phyloP scores from a whole-genome alignment of 2,113 vertebrate genomes.

The Tylochromis polylepis region DNA sequence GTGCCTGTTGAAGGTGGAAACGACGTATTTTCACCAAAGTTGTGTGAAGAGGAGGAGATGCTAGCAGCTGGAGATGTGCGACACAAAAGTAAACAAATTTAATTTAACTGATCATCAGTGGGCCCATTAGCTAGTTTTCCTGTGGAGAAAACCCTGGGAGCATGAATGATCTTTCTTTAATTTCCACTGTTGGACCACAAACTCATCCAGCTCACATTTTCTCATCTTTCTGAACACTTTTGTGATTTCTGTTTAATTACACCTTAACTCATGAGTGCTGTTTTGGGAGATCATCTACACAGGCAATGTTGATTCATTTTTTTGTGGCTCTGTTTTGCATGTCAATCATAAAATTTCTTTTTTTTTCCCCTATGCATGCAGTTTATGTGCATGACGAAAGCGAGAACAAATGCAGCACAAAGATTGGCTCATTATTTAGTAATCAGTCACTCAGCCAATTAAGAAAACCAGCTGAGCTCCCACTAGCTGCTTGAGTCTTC shows the following conservation, averaged over 20 bases:
- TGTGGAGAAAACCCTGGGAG: not conserved
- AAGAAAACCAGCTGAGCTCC: not conserved
- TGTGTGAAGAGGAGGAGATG: not conserved
- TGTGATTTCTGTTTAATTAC: not conserved
- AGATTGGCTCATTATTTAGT: too few relatives aligned
- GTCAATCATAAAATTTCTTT: not conserved
- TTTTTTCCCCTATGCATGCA: not conserved
- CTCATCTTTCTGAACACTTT: not conserved
- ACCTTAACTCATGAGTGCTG: not conserved
- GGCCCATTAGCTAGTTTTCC: not conserved
- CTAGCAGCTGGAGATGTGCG: not conserved
- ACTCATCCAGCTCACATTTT: not conserved
- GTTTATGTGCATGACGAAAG: not conserved
- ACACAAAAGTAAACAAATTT: not conserved
- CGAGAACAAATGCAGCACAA: not conserved
- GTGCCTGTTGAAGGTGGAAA: not conserved
- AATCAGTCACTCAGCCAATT: rapidly evolving
- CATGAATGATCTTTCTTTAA: not conserved
- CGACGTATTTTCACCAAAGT: not conserved
- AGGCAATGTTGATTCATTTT: not conserved
- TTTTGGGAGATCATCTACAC: not conserved
- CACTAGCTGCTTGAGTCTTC: not conserved
- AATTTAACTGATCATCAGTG: not conserved
- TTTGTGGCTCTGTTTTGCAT: not conserved
- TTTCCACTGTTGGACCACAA: not conserved